These are phyloP conservation scores for Thunnus thynnus DNA, from an alignment of 2,113 vertebrate species.

Conservation along the genomic window DNA sequence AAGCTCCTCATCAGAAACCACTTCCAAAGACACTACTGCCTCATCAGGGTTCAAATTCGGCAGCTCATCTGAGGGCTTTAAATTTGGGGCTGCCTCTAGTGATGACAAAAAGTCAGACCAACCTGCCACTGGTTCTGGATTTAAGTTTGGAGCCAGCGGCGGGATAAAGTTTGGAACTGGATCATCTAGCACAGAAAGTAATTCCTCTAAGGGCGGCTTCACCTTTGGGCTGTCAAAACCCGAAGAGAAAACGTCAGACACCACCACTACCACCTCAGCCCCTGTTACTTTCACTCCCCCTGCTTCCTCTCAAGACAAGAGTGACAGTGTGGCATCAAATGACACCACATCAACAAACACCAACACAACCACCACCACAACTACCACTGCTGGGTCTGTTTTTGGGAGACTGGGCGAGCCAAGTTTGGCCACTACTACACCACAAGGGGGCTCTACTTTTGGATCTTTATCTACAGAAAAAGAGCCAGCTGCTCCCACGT, in stretches of 20 bases:
- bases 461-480: constrained; percentile 68
- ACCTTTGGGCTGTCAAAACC: constrained; percentile 85
- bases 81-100: constrained; percentile 78
- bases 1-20: constrained; percentile 67
- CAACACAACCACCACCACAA: constrained; percentile 72
- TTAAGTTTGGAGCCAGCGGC: constrained; percentile 85
- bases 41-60: constrained; percentile 76
- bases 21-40: constrained; percentile 68
- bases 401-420: constrained; percentile 85
- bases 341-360: constrained; percentile 66
- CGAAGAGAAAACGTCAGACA: constrained; percentile 80
- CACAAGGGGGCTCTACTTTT: constrained; percentile 63
- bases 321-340: constrained; percentile 40
- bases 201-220: constrained; percentile 80
- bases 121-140: constrained; percentile 77
- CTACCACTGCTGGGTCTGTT: constrained; percentile 71
- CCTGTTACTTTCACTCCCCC: constrained; percentile 83
- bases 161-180: constrained; percentile 83
- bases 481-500: constrained; percentile 78
- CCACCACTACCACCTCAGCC: constrained; percentile 40
- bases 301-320: constrained; percentile 80
- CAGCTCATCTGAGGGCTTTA: constrained; percentile 74
- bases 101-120: constrained; percentile 87
- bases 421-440: constrained; percentile 58
- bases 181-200: constrained; percentile 83